These are phyloP conservation scores for Glaucidium brasilianum DNA, from an alignment of 2,113 vertebrate genomes.

Conservation along the genomic window DNA sequence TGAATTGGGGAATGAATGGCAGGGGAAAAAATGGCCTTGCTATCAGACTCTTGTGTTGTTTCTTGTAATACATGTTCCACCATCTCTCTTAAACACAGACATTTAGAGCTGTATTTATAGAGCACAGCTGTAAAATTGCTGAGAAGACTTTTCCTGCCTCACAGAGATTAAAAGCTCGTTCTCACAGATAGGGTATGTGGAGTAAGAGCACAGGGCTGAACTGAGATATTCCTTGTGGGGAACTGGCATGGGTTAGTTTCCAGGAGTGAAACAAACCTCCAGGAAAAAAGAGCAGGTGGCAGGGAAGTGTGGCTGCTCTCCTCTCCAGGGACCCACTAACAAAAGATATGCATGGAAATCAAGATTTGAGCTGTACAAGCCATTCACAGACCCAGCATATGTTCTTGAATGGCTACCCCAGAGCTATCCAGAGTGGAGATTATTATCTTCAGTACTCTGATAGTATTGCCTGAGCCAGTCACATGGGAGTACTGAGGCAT, in stretches of 20 bases:
- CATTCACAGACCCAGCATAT: not conserved
- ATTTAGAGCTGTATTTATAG: conserved; percentile 1
- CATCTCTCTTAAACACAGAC: not conserved
- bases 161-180: conserved; percentile 39
- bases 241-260: not conserved
- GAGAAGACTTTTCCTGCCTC: conserved; percentile 36
- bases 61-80: not conserved
- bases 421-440: not conserved
- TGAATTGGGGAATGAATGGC: not conserved
- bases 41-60: not conserved
- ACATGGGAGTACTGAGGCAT: not conserved
- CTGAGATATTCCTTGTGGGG: not conserved
- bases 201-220: not conserved
- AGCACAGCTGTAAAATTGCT: conserved; percentile 44
- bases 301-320: conserved; percentile 13
- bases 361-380: not conserved
- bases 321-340: not conserved
- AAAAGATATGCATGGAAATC: conserved; percentile 14
- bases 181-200: not conserved
- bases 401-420: not conserved
- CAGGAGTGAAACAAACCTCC: not conserved
- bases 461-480: not conserved
- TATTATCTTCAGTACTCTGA: not conserved
- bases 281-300: conserved; percentile 30
- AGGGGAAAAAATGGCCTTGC: not conserved